Conservation (phyloP, 2,113 vertebrate species). For the Crotophaga sulcirostris region DNA sequence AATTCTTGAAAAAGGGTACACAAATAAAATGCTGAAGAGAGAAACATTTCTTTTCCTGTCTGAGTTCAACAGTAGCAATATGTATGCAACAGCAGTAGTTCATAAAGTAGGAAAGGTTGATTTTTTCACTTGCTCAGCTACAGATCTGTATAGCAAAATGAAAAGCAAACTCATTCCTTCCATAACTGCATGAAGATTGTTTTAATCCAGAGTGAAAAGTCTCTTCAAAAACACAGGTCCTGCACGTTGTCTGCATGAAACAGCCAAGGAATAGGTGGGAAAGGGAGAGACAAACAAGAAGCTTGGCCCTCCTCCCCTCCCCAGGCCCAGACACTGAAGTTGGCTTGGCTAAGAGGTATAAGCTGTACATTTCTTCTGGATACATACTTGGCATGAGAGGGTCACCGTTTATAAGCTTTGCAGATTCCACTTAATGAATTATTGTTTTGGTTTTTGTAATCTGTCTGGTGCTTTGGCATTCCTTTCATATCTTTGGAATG, state of each 20-base stretch:
- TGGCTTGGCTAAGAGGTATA: background rate
- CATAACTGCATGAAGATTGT: background rate
- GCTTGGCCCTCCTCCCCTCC: background rate
- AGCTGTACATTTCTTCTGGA: background rate
- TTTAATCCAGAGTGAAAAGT: background rate
- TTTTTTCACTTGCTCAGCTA: background rate
- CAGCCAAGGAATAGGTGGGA: background rate
- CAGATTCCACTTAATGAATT: background rate
- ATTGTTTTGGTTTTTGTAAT: conserved; percentile 8
- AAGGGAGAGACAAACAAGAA: background rate
- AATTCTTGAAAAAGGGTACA: background rate
- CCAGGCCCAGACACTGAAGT: background rate
- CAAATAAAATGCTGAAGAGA: background rate
- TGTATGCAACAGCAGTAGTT: background rate
- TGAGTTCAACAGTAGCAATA: background rate
- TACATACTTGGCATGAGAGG: background rate
- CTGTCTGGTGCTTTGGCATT: background rate
- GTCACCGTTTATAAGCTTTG: background rate
- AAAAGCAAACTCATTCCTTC: background rate
- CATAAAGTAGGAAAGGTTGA: background rate
- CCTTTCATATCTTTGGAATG: conserved; percentile 34
- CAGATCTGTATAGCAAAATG: background rate
- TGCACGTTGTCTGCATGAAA: background rate
- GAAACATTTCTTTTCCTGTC: background rate
- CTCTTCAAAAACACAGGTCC: background rate